Percentiles rank a stretch among this genome's conserved stretches.
phyloP scores from a whole-genome alignment of 2,113 vertebrate species.

The Antechinus flavipes region DNA sequence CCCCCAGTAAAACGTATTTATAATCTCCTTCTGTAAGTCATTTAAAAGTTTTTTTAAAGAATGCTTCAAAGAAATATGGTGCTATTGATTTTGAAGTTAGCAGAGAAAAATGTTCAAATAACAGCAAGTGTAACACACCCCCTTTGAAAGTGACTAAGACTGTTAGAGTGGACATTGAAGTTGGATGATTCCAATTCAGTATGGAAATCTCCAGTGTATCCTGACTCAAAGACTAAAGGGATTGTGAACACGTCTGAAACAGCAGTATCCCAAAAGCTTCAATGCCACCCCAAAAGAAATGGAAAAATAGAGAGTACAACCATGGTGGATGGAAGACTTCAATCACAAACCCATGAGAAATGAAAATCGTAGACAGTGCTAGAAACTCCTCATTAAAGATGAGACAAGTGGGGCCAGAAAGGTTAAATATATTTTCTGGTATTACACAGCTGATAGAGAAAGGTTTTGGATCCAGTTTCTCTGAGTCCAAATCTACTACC shows the following conservation, averaged over 20 bases:
- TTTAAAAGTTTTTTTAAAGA: background rate
- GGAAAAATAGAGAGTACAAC: background rate
- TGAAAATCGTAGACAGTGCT: background rate
- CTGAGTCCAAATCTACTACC: background rate
- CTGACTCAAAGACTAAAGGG: background rate
- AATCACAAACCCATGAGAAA: background rate
- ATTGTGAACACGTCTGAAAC: background rate
- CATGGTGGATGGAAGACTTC: background rate
- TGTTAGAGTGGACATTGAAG: background rate
- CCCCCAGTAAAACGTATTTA: background rate
- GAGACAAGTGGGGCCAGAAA: background rate
- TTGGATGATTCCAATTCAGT: background rate
- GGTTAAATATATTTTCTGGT: background rate
- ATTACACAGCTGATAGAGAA: background rate
- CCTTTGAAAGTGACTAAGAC: background rate
- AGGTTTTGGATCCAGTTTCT: background rate
- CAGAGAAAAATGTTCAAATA: background rate
- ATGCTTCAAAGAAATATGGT: background rate
- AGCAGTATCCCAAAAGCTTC: background rate
- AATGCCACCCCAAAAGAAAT: background rate
- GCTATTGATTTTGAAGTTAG: background rate
- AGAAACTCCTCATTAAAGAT: background rate
- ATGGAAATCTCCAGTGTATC: background rate
- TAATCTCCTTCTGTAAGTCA: background rate
- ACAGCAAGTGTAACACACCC: background rate